Evolutionary conservation across 2,888 invertebrate genomes (phyloP), one percentile per base, ranked within the genome.

Genomic region (Morpho achilles): DNA sequence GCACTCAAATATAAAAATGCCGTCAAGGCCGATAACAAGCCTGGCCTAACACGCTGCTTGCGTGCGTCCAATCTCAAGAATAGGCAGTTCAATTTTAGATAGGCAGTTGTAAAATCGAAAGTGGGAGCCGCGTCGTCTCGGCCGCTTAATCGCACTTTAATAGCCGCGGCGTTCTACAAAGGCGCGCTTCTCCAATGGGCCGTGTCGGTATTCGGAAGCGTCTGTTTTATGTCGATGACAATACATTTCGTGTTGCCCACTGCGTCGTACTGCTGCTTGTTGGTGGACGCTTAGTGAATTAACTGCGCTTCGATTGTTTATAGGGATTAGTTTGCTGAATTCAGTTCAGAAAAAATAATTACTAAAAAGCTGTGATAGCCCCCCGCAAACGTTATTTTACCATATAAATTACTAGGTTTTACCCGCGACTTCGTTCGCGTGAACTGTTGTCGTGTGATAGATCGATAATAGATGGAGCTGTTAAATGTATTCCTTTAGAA

Each of bases 101-200:
- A 79, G 32, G 32, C 32, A 32, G 79, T 79, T 77, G 79, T 85
- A 82, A 87, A 87, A 89, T 77, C 80, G 87, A 87, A 85, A 87
- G 87, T 88, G 79, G 87, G 84, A 85, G 87, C 83, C 86, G 71
- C 57, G 57, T 62, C 73, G 87, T 84, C 84, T 85, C 72, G 69
- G 67, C 65, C 74, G 73, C 75, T 76, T 87, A 87, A 88, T 88
- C 84, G 87, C 65, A 67, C 70, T 86, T 87, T 89, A 89, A 88
- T 88, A 80, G 87, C 77, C 61, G 83, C 89, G 87, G 89, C 82
- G 67, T 71, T 71, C 74, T 69, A 75, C 85, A 88, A 87, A 87
- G 82, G 63, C 53, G 74, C 66, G 72, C 67, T 67, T 74, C 64
- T 69, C 77, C 80, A 76, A 61, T 73, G 74, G 68, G 61, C 57